Evolutionary conservation across 2,113 vertebrate genomes (phyloP).

Genomic region (Aviceda subcristata): DNA sequence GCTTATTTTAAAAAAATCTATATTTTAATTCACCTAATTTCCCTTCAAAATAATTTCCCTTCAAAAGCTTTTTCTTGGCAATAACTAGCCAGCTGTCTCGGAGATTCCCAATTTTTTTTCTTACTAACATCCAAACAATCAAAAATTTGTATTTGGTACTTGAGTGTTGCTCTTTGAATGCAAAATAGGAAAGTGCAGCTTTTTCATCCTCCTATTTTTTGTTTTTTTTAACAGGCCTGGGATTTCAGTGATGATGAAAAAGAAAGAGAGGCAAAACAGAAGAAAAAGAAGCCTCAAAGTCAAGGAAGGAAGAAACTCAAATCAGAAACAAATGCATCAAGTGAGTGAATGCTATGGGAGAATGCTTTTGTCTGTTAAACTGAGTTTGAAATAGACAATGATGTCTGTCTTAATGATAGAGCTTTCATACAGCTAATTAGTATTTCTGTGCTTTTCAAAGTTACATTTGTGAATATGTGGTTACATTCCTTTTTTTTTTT

Average conservation of each 20-base stretch:
- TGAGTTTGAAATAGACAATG: neutral
- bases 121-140: neutral
- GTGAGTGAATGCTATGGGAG: slow-evolving; percentile 52
- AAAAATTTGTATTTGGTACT: neutral
- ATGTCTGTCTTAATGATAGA: neutral
- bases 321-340: slow-evolving; percentile 31
- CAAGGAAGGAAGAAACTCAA: slow-evolving; percentile 70
- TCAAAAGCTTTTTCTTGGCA: neutral
- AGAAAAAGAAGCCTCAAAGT: slow-evolving; percentile 73
- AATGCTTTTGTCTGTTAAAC: neutral
- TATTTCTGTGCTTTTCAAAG: neutral
- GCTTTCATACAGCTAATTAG: neutral
- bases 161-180: neutral
- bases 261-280: slow-evolving; percentile 85
- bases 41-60: neutral
- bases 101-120: neutral
- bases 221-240: slow-evolving; percentile 74
- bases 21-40: neutral
- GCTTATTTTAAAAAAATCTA: neutral
- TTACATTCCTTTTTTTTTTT: neutral
- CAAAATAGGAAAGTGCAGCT: neutral
- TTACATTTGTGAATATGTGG: neutral
- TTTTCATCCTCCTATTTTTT: neutral
- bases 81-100: neutral
- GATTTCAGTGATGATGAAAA: slow-evolving; percentile 96